phyloP scores from a whole-genome alignment of 2,797 vertebrate species.

The Sebastes dallii region DNA sequence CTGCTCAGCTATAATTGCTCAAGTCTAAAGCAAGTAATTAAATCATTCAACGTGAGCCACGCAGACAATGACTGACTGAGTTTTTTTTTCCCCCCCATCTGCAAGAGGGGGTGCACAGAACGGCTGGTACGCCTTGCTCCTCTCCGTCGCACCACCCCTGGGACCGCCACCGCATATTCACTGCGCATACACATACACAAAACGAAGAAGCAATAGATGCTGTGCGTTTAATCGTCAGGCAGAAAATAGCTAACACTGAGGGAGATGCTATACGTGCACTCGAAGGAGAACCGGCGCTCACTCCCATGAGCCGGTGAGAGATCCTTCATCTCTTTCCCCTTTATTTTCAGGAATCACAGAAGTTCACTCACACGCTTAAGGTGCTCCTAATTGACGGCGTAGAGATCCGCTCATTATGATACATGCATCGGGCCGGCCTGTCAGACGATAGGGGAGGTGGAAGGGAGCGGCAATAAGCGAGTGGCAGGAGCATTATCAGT shows the following conservation, averaged over 20 bases:
- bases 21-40: conserved; percentile 76
- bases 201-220: not conserved
- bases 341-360: conserved; percentile 36
- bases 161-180: conserved; percentile 1
- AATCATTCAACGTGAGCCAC: conserved; percentile 67
- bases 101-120: not conserved
- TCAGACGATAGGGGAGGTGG: conserved; percentile 51
- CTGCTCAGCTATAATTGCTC: conserved; percentile 76
- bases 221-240: not conserved
- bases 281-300: conserved; percentile 6
- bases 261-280: not conserved
- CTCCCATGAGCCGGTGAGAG: conserved; percentile 4
- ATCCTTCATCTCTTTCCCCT: conserved; percentile 29
- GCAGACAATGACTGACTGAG: conserved; percentile 53
- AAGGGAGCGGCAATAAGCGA: conserved; percentile 51
- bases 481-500: conserved; percentile 72
- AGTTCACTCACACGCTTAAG: conserved; percentile 42
- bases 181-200: not conserved
- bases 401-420: conserved; percentile 67
- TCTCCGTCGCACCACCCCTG: conserved; percentile 41
- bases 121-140: conserved; percentile 23
- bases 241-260: not conserved
- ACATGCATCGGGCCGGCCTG: conserved; percentile 56
- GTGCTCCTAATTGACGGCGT: conserved; percentile 61
- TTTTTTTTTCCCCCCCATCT: not conserved